Evolutionary conservation across 2,113 vertebrate genomes (phyloP).

Genomic region (Myotis lucifugus): DNA sequence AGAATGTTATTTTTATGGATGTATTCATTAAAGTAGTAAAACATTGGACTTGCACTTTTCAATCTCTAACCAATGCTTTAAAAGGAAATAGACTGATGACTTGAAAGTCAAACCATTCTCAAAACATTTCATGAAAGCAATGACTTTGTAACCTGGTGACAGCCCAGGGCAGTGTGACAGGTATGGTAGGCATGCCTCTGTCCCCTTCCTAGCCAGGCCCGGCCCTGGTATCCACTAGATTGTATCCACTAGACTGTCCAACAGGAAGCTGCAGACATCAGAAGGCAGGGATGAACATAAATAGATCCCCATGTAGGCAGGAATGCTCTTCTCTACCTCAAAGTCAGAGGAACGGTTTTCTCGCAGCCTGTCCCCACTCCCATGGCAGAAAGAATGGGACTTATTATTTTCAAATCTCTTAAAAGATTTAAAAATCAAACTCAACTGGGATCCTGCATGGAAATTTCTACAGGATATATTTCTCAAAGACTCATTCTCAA

Average conservation of each 20-base stretch:
- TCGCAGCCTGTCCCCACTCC: neutral
- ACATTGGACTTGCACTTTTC: neutral
- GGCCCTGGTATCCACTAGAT: no score
- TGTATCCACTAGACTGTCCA: neutral
- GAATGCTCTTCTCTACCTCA: neutral
- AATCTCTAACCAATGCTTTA: neutral
- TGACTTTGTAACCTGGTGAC: neutral
- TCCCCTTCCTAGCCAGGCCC: neutral
- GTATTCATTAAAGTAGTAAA: neutral
- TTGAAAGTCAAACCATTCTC: neutral
- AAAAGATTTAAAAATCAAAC: neutral
- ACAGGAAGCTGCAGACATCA: neutral
- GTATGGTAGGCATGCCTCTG: neutral
- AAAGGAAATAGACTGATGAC: neutral
- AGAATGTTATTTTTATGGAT: neutral
- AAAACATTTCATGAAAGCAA: neutral
- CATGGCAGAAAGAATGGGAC: neutral
- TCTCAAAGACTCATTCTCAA: neutral
- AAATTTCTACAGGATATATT: neutral
- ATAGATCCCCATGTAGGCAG: neutral
- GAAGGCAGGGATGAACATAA: neutral
- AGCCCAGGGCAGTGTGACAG: rapidly evolving
- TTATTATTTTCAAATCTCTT: neutral
- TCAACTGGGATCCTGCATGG: neutral
- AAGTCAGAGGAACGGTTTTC: neutral